Evolutionary conservation across 2,888 invertebrate genomes (phyloP).

Genomic region (Tenthredo mesomela): DNA sequence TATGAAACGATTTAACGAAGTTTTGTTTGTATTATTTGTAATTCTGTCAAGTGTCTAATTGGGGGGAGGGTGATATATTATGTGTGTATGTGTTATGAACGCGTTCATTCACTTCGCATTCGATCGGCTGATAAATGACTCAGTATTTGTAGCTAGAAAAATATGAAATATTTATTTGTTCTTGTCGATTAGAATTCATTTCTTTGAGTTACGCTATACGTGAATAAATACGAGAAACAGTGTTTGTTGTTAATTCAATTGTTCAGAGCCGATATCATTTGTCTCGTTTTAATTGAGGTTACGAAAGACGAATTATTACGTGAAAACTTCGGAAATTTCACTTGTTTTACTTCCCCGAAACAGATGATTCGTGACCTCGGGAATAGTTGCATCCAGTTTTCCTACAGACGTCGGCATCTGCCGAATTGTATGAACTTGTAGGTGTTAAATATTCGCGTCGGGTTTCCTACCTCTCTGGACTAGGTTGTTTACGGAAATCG

Average conservation of each 20-base stretch:
- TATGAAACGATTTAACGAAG: not conserved
- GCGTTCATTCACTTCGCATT: not conserved
- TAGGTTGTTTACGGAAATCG: not conserved
- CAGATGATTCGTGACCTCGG: slow-evolving; percentile 8
- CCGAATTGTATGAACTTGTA: not conserved
- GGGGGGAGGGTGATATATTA: not conserved
- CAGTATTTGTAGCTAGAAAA: not conserved
- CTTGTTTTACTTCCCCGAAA: not conserved
- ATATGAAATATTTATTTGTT: not conserved
- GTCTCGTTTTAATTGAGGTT: not conserved
- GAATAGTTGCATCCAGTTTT: not conserved
- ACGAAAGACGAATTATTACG: slow-evolving; percentile 4
- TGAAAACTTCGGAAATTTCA: not conserved
- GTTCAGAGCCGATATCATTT: not conserved
- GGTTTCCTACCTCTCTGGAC: not conserved
- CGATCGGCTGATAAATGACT: not conserved
- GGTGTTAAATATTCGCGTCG: not conserved
- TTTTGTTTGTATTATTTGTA: slow-evolving; percentile 8
- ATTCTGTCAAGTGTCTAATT: not conserved
- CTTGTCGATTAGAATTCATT: not conserved
- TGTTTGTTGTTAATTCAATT: not conserved
- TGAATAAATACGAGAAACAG: not conserved
- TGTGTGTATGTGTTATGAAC: not conserved
- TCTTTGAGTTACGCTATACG: not conserved
- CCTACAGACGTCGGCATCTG: not conserved